Conservation (phyloP, 1,140 invertebrate genomes). For the Thrips palmi region DNA sequence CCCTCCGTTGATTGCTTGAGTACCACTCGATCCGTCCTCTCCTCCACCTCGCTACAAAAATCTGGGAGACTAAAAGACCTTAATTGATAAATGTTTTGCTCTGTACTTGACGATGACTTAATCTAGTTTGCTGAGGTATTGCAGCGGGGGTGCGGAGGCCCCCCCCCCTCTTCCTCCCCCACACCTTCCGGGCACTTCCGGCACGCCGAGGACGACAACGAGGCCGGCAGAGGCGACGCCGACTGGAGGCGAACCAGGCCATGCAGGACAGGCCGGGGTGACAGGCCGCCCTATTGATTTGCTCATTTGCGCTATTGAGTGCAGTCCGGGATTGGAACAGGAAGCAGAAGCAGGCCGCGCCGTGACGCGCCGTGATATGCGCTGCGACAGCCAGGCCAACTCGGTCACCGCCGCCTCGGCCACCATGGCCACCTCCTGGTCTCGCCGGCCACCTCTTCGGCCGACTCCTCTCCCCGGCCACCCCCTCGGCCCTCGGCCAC, state of each 20-base stretch:
- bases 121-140: too few species aligned
- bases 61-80: too few species aligned
- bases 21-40: too few species aligned
- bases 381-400: conserved; percentile 1
- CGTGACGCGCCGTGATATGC: background rate
- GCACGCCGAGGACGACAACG: background rate
- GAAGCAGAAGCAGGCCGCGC: background rate
- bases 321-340: background rate
- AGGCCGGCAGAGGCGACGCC: background rate
- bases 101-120: too few species aligned
- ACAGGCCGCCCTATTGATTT: background rate
- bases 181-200: background rate
- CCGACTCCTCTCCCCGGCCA: too few species aligned
- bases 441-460: conserved; percentile 1
- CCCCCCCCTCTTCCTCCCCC: background rate
- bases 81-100: too few species aligned
- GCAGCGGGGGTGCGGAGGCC: background rate
- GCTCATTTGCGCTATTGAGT: background rate
- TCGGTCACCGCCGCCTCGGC: background rate
- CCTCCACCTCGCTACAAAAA: too few species aligned
- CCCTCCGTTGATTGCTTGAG: too few species aligned
- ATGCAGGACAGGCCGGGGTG: background rate
- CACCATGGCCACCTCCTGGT: conserved; percentile 6
- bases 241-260: background rate
- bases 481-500: too few species aligned